These are phyloP conservation scores for Halisarca cf. caerulea DNA, from an alignment of 37 sponge, comb jelly and placozoan genomes.

Conservation along the genomic window DNA sequence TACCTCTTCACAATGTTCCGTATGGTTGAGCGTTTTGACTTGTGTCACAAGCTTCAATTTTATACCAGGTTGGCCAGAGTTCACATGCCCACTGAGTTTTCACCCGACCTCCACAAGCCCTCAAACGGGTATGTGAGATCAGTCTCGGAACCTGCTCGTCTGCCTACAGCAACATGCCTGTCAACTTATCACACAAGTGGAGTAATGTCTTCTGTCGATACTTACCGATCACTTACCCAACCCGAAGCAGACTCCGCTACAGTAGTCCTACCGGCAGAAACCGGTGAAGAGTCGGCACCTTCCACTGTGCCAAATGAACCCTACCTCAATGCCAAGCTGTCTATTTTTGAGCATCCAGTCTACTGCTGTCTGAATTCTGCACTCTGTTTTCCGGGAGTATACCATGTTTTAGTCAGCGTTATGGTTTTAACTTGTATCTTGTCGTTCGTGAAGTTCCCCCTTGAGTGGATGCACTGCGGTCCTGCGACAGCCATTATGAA, in stretches of 20 bases:
- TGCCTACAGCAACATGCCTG: too few species aligned
- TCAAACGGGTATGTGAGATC: too few species aligned
- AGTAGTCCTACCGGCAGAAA: too few species aligned
- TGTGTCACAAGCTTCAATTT: not conserved
- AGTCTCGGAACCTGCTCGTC: too few species aligned
- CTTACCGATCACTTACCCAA: too few species aligned
- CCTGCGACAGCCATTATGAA: not conserved
- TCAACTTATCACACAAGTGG: too few species aligned
- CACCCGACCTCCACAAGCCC: too few species aligned
- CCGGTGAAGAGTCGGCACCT: too few species aligned
- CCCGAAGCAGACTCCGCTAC: too few species aligned
- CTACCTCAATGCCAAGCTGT: not conserved
- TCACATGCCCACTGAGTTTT: too few species aligned
- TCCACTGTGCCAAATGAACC: too few species aligned
- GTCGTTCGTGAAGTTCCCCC: not conserved
- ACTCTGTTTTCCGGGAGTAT: not conserved
- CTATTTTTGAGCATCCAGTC: not conserved
- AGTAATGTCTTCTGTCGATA: too few species aligned
- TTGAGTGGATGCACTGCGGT: not conserved
- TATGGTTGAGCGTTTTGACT: not conserved
- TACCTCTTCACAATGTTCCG: not conserved
- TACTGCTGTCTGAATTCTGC: not conserved
- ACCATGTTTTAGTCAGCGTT: not conserved
- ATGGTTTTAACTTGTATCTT: not conserved
- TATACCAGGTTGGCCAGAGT: not conserved